Evolutionary conservation across 2,797 vertebrate genomes (phyloP), one percentile per base, ranked within the genome.

Genomic region (Kryptolebias ocellatus): DNA sequence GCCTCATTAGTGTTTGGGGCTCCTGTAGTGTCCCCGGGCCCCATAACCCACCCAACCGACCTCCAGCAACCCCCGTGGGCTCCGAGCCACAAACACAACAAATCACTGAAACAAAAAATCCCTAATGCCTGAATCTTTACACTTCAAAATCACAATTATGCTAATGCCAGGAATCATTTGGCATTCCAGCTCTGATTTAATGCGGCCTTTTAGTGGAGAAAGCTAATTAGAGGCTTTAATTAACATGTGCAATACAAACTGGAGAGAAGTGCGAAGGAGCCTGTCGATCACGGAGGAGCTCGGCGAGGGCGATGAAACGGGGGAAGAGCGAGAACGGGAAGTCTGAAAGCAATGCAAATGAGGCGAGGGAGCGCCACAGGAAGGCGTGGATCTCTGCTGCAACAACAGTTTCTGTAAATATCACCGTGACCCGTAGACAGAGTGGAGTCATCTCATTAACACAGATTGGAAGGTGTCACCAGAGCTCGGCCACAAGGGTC

Each of bases 91-190:
- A 83, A 91, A 88, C 85, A 90, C 88, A 92, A 91, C 89, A 91
- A 91, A 92, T 89, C 81, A 86, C 72, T 79, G 87, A 84, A 90
- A 91, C 84, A 92, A 91, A 90, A 91, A 81, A 81, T 92, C 87
- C 89, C 89, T 91, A 85, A 91, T 91, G 89, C 87, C 83, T 74
- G 53, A 89, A 89, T 91, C 89, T 93, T 91, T 90, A 88, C 87
- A 91, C 91, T 91, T 93, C 90, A 92, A 91, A 91, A 92, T 92
- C 89, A 93, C 92, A 89, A 93, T 93, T 93, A 93, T 92, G 92
- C 89, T 89, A 92, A 92, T 93, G 87, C 84, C 72, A 73, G 81
- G 89, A 92, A 89, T 91, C 87, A 89, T 92, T 91, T 90, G 82
- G 87, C 89, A 91, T 92, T 91, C 90, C 80, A 88, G 70, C 83